Base-by-base conservation (phyloP, 2,113 vertebrate species). In the Crotalus helleri region DNA sequence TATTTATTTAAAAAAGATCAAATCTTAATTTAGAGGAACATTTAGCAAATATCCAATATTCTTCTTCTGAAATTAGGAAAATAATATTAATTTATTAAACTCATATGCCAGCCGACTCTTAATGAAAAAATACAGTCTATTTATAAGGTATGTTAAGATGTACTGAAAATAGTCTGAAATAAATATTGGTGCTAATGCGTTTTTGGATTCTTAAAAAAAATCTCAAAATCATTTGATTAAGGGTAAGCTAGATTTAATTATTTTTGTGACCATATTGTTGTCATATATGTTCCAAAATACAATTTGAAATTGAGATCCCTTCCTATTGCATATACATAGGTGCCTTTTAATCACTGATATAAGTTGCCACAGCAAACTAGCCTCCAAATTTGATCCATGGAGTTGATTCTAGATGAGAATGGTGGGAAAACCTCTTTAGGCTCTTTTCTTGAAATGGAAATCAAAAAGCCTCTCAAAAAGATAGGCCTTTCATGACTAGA, bases 41-140 rank as follows among this genome's bases (percentile, higher is more conserved):
- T 90, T 93, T 93, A 93, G 51, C 90, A 95, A 95, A 90, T 90
- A 92, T 90, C 94, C 91, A 93, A 95, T 61, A 86, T 1, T 0
- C 23, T 91, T 64, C 10, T 90, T 92, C 44, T 59, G 15, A 49
- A 91, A 94, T 88, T 87, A 92, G 69, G 58, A 61, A 24, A 44
- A 74, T 39, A 74, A 33, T 74, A 74, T 33, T 74, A 69, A 69
- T 33, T 33, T 33, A n/a, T 74, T 33, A 74, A 74, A 4, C 64
- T 69, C 64, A 33, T 33, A 69, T 13, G 64, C 13, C n/a, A 33
- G 13, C 64, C 64, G n/a, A 33, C n/a, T 57, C 55, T 55, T 6
- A 15, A 74, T 74, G 64, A 74, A 57, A 33, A 54, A 54, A 33
- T 13, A 81, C 87, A 51, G 53, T 46, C 23, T 29, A 44, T 85